phyloP scores from a whole-genome alignment of 2,113 vertebrate species.

The Sander lucioperca region DNA sequence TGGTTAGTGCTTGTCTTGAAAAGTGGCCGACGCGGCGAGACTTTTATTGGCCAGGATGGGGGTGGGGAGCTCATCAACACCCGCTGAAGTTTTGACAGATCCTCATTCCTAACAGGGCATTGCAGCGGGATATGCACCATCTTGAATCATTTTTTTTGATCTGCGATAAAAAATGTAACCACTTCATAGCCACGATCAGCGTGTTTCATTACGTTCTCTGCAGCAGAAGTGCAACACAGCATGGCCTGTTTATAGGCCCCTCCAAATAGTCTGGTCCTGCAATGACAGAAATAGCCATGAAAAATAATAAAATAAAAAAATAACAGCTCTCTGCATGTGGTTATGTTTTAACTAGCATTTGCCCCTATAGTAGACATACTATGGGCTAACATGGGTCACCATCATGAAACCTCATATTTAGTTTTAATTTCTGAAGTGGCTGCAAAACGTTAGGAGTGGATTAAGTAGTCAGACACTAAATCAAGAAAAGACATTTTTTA shows the following conservation, averaged over 20 bases:
- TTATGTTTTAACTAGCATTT: neutral
- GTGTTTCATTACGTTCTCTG: slow-evolving; percentile 28
- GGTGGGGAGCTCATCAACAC: slow-evolving; percentile 75
- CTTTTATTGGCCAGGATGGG: slow-evolving; percentile 80
- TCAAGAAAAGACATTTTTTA: neutral
- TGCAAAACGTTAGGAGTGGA: neutral
- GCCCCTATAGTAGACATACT: neutral
- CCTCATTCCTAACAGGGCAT: slow-evolving; percentile 61
- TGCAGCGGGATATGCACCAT: slow-evolving; percentile 53
- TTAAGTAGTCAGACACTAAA: neutral
- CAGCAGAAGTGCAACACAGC: slow-evolving; percentile 49
- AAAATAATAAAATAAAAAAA: slow-evolving; percentile 1
- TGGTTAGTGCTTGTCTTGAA: slow-evolving; percentile 50
- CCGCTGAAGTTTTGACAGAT: slow-evolving; percentile 84
- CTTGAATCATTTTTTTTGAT: slow-evolving; percentile 7
- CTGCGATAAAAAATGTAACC: slow-evolving; percentile 5
- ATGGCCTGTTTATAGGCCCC: slow-evolving; percentile 68
- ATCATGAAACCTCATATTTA: neutral
- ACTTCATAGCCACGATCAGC: slow-evolving; percentile 19
- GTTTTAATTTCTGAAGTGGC: neutral
- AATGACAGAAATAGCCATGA: slow-evolving; percentile 64
- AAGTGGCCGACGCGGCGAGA: slow-evolving; percentile 73
- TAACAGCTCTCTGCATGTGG: slow-evolving; percentile 13
- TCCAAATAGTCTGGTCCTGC: slow-evolving; percentile 63
- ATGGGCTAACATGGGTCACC: neutral